phyloP scores from a whole-genome alignment of 2,113 vertebrate species.

The Dasyprocta punctata region DNA sequence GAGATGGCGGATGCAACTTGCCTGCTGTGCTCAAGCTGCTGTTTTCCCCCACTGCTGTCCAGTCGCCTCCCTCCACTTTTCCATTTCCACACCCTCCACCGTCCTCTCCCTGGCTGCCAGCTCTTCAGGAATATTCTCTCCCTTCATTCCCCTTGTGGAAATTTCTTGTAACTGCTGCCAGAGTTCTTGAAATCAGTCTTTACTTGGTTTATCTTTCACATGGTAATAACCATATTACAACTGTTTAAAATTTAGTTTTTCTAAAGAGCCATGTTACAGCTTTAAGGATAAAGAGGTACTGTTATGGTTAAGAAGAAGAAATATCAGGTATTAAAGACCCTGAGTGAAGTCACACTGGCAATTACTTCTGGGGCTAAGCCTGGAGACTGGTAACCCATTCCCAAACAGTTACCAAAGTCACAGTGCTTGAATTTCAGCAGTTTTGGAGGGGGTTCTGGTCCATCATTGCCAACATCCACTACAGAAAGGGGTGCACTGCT shows the following conservation, averaged over 20 bases:
- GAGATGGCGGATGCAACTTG: background rate
- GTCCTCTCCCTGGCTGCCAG: background rate
- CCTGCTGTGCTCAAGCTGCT: background rate
- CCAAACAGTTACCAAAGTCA: background rate
- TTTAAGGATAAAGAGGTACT: background rate
- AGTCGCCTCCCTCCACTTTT: background rate
- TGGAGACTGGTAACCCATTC: background rate
- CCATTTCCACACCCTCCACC: no score
- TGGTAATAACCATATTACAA: background rate
- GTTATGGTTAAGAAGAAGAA: background rate
- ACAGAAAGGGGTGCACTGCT: background rate
- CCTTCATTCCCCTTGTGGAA: background rate
- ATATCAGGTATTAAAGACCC: background rate
- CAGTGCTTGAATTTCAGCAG: background rate
- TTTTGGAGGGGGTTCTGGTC: background rate
- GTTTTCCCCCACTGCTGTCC: background rate
- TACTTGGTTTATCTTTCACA: background rate
- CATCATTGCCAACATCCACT: background rate
- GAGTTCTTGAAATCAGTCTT: background rate
- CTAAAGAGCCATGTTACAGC: background rate
- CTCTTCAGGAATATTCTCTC: background rate
- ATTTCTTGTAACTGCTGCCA: background rate
- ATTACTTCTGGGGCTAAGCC: background rate
- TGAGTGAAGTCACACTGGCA: background rate
- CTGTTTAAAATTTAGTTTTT: no score